Evolutionary conservation across 2,113 vertebrate genomes (phyloP).

Genomic region (Gobiocypris rarus): DNA sequence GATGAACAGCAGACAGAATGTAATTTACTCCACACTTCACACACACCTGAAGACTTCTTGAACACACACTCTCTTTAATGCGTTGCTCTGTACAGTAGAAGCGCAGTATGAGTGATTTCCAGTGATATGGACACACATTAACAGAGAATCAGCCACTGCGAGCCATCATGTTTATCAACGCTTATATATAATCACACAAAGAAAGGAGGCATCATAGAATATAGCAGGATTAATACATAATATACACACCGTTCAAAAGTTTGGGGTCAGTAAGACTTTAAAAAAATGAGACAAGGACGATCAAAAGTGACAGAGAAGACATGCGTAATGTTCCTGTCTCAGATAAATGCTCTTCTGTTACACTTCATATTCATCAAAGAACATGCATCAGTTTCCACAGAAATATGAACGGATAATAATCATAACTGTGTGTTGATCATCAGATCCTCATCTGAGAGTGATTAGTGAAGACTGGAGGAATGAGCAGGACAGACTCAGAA

Average conservation of each 20-base stretch:
- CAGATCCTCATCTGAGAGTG: too few species aligned
- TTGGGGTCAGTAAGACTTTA: too few species aligned
- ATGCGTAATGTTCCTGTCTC: neutral
- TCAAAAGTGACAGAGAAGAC: neutral
- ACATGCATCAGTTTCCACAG: neutral
- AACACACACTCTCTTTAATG: too few species aligned
- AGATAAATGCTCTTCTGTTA: neutral
- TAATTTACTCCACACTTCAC: conserved; percentile 51
- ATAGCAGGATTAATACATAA: neutral
- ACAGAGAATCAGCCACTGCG: neutral
- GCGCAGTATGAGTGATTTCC: neutral
- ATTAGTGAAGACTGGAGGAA: too few species aligned
- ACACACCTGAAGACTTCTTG: too few species aligned
- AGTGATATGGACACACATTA: neutral
- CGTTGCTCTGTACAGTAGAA: too few species aligned
- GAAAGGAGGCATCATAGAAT: neutral
- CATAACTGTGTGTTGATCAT: neutral
- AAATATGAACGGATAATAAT: too few species aligned
- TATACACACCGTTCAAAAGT: neutral
- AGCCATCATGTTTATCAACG: too few species aligned
- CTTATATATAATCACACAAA: neutral
- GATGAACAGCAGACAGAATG: conserved; percentile 40
- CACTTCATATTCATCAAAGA: neutral
- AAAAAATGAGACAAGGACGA: too few species aligned
- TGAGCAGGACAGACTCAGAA: too few species aligned